These are phyloP conservation scores for Typhlomys cinereus DNA, from an alignment of 2,113 vertebrate genomes.

Conservation along the genomic window DNA sequence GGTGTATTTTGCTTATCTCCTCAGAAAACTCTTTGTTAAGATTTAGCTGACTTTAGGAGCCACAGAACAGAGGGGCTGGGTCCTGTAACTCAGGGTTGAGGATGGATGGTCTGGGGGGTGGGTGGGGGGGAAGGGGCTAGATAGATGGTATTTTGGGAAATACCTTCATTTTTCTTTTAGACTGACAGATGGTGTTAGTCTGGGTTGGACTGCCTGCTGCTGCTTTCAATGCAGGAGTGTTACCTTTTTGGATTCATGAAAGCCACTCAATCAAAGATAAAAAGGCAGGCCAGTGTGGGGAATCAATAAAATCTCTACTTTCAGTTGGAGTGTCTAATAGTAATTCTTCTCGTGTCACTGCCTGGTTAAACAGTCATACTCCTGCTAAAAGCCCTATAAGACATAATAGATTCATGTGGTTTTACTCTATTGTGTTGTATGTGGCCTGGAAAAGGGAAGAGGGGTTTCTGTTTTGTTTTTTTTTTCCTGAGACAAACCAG, in stretches of 20 bases:
- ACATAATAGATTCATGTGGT: constrained; percentile 91
- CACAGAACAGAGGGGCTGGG: background rate
- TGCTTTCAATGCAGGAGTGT: constrained; percentile 87
- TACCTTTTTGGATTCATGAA: constrained; percentile 90
- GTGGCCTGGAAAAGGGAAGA: constrained; percentile 85
- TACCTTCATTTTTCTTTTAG: constrained; percentile 84
- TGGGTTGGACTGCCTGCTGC: constrained; percentile 84
- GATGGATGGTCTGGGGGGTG: constrained; percentile 50
- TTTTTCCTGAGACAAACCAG: constrained; percentile 88
- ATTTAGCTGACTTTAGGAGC: constrained; percentile 58
- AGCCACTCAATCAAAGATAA: constrained; percentile 89
- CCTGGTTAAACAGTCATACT: constrained; percentile 90
- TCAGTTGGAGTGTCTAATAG: constrained; percentile 87
- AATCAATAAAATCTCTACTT: constrained; percentile 91
- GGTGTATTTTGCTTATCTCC: constrained; percentile 82
- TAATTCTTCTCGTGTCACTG: constrained; percentile 90
- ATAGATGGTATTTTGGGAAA: constrained; percentile 80
- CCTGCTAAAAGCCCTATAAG: constrained; percentile 84
- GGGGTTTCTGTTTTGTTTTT: constrained; percentile 82
- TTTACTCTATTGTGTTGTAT: constrained; percentile 86
- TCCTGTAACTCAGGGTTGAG: background rate
- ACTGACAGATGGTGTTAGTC: constrained; percentile 89
- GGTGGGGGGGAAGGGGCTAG: constrained; percentile 52
- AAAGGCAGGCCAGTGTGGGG: constrained; percentile 86
- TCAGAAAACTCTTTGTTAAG: constrained; percentile 74